Evolutionary conservation across 2,797 vertebrate species (phyloP), one percentile per base, ranked within the genome.

Genomic region (Pseudochromis fuscus): DNA sequence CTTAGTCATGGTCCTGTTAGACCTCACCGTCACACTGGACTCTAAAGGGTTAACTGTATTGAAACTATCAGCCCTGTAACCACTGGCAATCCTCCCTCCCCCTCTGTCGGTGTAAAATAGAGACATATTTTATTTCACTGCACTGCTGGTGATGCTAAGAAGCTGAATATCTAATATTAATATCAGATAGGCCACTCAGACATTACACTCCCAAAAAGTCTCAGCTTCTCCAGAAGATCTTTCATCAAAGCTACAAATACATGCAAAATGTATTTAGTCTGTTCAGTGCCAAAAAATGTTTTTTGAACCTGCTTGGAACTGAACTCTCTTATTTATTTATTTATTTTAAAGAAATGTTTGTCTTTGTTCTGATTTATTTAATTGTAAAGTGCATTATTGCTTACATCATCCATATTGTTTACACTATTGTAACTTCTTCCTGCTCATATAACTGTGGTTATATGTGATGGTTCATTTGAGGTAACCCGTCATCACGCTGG

Each of bases 131-230:
- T 53, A 72, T 72, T 72, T 38, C 23, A 19, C 52, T 23, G 16
- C 37, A 56, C 42, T 56, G 52, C 48, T 57, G 49, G 24, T 53
- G 33, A 60, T 35, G 53, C 66, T 48, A 21, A 50, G 19, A 9
- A 65, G 57, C 23, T 9, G 19, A 51, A 53, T 46, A 27, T 83
- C 25, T 44, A 7, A 40, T 59, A 64, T 66, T 62, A 66, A 76
- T 74, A 58, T 53, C 56, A 42, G 38, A 66, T 46, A 8, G 5
- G n/a, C 65, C 71, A 60, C 42, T 58, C 58, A 68, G 52, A 8
- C 27, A 18, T 59, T 31, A 56, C 60, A 50, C 37, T 64, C 63
- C 15, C 16, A 18, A 40, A 70, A 63, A 45, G 10, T 55, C 37
- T 31, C 10, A 40, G 50, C 33, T 40, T 77, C 52, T 46, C 51